Base-by-base conservation (phyloP, 2,888 invertebrate species). In the Polydrusus tereticollis region DNA sequence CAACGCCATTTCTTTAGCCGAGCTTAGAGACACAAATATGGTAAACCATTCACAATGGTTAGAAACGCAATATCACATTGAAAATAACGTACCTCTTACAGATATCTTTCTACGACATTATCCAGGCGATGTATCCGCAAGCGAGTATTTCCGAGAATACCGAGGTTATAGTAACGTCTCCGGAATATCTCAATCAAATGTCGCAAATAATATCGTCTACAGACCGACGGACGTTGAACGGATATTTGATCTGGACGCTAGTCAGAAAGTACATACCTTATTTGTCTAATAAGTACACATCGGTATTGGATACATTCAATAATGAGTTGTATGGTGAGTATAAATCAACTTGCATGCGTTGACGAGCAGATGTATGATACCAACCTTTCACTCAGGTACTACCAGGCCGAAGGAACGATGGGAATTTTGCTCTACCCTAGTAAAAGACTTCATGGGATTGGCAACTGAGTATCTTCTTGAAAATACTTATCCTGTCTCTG, bases 241-340 rank as follows among this genome's bases (percentile, higher is more conserved):
- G 89, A 78, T 90, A 89, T 80, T 79, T 89, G 71, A 88, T 89
- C 76, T 90, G 90, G 90, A 86, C 87, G 23, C 81, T 90, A 43
- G 87, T 88, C 1, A 83, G 86, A 23, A 83, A 85, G 50, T 90
- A 89, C 80, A 80, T 88, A 14, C 88, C 88, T 1, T 89, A 88
- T 77, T 82, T 90, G 68, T 88, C 88, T 1, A 83, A 85, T 75
- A 83, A 85, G 6, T 83, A 80, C 58, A 82, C 83, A 16, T 76
- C 80, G 1, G 79, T 81, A 10, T 41, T 83, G 57, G 77, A 83
- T 71, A 77, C 77, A 4, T 85, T 83, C 74, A 78, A 79, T 62
- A 65, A 77, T 6, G 80, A 83, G 76, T 72, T 85, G 55, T 80
- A 80, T 64, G 85, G 85, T 84, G 77, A 77, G 76, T 69, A 55